These are phyloP conservation scores for Mandrillus leucophaeus DNA, from an alignment of 2,113 vertebrate species.

Conservation along the genomic window DNA sequence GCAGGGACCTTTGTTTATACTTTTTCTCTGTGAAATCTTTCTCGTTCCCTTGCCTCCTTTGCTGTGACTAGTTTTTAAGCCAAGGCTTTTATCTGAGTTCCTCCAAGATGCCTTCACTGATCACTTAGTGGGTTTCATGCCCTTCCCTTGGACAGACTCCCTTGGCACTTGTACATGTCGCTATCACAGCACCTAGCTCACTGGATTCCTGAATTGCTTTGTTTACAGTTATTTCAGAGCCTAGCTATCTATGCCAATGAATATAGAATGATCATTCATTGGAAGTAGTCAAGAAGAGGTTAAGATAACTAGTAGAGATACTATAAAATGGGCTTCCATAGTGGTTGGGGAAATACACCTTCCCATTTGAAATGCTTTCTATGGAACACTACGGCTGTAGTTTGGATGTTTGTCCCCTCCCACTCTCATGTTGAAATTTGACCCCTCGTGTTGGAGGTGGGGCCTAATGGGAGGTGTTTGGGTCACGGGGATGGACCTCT, in stretches of 20 bases:
- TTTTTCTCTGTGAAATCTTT: neutral
- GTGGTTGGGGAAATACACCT: neutral
- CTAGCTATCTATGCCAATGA: neutral
- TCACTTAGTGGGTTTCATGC: neutral
- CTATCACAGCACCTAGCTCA: neutral
- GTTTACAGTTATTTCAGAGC: neutral
- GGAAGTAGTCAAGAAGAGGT: neutral
- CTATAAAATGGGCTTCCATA: neutral
- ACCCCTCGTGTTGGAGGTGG: neutral
- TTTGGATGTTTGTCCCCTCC: neutral
- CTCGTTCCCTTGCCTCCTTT: neutral
- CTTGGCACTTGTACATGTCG: neutral
- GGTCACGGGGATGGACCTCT: neutral
- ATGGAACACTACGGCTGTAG: neutral
- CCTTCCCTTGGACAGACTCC: neutral
- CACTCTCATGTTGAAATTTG: neutral
- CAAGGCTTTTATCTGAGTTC: neutral
- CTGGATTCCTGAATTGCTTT: neutral
- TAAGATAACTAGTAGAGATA: neutral
- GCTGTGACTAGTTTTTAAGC: neutral
- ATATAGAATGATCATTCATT: neutral
- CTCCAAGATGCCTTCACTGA: neutral
- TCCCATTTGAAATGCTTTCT: neutral
- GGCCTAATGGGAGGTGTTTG: neutral
- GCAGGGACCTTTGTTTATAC: neutral